A percentile compares a stretch with the other conserved stretches of the same genome.
Evolutionary conservation across 64 coral and sea anemone genomes (phyloP).

Genomic region (Pachyseris speciosa): DNA sequence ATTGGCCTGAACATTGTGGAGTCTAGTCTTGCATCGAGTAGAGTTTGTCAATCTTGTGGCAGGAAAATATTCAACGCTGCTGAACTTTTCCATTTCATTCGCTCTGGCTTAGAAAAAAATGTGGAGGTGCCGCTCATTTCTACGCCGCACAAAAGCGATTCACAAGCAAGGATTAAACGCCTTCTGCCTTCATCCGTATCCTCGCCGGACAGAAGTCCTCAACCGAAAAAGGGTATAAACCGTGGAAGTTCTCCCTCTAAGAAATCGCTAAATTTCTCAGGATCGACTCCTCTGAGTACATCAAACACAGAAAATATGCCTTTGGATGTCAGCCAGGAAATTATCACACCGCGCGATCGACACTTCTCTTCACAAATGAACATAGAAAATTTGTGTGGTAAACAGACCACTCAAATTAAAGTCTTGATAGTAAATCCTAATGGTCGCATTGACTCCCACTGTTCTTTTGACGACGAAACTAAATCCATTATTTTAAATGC

Average conservation of each 20-base stretch:
- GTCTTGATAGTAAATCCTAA: no score
- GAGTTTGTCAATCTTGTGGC: slow-evolving; percentile 22
- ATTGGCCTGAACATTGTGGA: slow-evolving; percentile 12
- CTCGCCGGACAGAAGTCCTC: slow-evolving; percentile 6
- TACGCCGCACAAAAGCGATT: neutral
- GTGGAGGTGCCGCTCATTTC: neutral
- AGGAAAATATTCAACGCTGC: neutral
- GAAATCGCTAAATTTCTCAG: slow-evolving; percentile 7
- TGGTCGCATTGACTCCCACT: neutral
- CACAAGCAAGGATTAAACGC: neutral
- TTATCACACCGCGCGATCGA: no score
- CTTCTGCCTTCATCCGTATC: neutral
- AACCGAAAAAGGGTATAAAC: neutral
- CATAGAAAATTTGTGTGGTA: no score
- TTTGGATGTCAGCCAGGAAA: no score
- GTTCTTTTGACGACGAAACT: neutral
- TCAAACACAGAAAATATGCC: slow-evolving; percentile 13
- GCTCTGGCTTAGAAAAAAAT: slow-evolving; percentile 1
- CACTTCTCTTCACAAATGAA: no score
- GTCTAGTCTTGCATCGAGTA: neutral
- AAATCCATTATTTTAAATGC: neutral
- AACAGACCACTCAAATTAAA: no score
- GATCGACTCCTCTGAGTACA: neutral
- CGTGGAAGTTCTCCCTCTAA: neutral
- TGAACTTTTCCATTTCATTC: neutral